A percentile compares a stretch with the other conserved stretches of the same genome.
Conservation (phyloP, 30 jellyfish, hydroid and myxozoan species). For the Aurelia coerulea region DNA sequence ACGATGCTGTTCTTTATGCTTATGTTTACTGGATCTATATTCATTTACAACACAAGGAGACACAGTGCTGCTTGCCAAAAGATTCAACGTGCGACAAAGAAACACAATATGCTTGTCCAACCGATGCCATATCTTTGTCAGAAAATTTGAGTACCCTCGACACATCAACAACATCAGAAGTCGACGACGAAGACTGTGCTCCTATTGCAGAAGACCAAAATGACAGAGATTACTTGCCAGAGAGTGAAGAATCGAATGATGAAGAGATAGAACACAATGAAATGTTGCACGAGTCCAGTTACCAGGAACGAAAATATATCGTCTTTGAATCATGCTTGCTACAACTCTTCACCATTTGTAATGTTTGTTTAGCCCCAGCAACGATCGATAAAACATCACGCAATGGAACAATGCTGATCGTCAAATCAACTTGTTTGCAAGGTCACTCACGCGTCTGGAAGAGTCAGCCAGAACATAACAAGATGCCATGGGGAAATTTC, state of each 20-base stretch:
- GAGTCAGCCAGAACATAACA: constrained; percentile 15
- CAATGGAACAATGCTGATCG: background rate
- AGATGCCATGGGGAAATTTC: constrained; percentile 44
- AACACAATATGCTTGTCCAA: too few relatives aligned
- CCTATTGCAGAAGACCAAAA: background rate
- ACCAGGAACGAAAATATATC: constrained; percentile 11
- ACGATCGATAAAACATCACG: background rate
- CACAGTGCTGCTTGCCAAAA: too few relatives aligned
- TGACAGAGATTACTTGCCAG: background rate
- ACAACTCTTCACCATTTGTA: constrained; percentile 2
- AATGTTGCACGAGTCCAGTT: background rate
- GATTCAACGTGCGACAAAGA: too few relatives aligned
- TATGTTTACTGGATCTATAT: too few relatives aligned
- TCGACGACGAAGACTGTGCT: too few relatives aligned
- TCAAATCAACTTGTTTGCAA: constrained; percentile 3
- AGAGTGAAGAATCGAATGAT: background rate
- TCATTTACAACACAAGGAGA: too few relatives aligned
- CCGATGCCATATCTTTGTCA: too few relatives aligned
- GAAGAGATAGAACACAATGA: background rate
- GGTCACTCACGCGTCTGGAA: constrained; percentile 21
- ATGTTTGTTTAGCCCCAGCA: constrained; percentile 30
- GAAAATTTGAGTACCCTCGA: too few relatives aligned
- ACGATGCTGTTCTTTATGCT: too few relatives aligned
- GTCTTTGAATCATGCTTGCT: constrained; percentile 1
- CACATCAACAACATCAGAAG: too few relatives aligned